Evolutionary conservation across 2,797 vertebrate species (phyloP).

Genomic region (Helarctos malayanus): DNA sequence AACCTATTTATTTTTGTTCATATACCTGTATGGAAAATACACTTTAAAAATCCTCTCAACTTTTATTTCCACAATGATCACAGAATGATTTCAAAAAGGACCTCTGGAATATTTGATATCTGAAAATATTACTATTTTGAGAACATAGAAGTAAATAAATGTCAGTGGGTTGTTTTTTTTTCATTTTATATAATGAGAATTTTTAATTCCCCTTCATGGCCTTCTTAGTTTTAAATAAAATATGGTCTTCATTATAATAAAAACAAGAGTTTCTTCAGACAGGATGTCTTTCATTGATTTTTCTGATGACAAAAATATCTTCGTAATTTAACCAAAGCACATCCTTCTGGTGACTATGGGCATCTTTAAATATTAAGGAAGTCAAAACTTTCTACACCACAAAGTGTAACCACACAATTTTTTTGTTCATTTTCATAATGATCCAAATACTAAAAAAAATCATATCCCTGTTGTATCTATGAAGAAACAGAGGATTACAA

Average conservation of each 20-base stretch:
- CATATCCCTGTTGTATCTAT: background rate
- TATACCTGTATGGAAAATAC: background rate
- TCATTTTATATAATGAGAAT: background rate
- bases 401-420: background rate
- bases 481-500: background rate
- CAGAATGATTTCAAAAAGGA: background rate
- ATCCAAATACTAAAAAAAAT: background rate
- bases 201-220: background rate
- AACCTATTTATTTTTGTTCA: background rate
- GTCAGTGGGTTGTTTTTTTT: background rate
- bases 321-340: slow-evolving; percentile 49
- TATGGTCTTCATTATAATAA: background rate
- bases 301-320: background rate
- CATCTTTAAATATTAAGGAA: slow-evolving; percentile 9
- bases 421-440: background rate
- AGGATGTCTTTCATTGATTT: background rate
- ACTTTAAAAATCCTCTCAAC: background rate
- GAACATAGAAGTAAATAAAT: background rate
- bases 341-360: background rate
- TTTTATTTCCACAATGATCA: background rate
- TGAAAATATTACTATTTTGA: background rate
- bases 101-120: background rate
- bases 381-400: background rate
- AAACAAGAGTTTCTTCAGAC: background rate
- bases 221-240: slow-evolving; percentile 47